Evolutionary conservation across 1,140 invertebrate genomes (phyloP), one percentile per base, ranked within the genome.

Genomic region (Sarcophaga bullata): DNA sequence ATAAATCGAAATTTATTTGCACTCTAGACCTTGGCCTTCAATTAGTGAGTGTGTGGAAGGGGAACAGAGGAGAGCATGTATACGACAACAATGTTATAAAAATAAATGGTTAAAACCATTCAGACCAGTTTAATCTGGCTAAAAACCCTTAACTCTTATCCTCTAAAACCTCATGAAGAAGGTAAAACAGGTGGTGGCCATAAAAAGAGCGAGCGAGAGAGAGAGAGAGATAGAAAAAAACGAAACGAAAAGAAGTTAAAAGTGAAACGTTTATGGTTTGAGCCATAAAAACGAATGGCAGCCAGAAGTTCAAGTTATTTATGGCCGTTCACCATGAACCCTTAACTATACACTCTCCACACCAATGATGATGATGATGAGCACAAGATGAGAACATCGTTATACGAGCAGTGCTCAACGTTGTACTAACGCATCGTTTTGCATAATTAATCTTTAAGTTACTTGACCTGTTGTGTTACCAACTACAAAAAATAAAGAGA

Each of bases 401-500:
- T 37, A 37, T 37, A 37, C 25, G 25, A 37, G 25, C 25, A 37
- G 25, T 37, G 4, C 25, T 37, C 25, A 37, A 37, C 25, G 25
- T 37, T 37, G 25, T 37, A 37, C 25, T 72, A 72, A 72, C 75
- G 75, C 75, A 78, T 78, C 75, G 75, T 78, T 78, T 78, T 78
- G 75, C 75, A 78, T 78, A 78, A 78, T 78, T 78, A 78, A 78
- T 78, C 75, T 78, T 78, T 19, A 78, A 78, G 75, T 78, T 78
- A 78, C 75, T 78, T 78, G 75, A 78, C 75, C 75, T 78, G 25
- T 37, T 37, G 75, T 78, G 75, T 17, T 78, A 19, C 75, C 75
- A 50, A 37, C 25, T 37, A 37, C 1, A 37, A 37, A 37, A 37
- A 37, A 37, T 2, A 37, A 37, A 37, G 25, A 37, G 1, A 37